Conservation (phyloP, 1,140 invertebrate species). For the Pogonomyrmex californicus region DNA sequence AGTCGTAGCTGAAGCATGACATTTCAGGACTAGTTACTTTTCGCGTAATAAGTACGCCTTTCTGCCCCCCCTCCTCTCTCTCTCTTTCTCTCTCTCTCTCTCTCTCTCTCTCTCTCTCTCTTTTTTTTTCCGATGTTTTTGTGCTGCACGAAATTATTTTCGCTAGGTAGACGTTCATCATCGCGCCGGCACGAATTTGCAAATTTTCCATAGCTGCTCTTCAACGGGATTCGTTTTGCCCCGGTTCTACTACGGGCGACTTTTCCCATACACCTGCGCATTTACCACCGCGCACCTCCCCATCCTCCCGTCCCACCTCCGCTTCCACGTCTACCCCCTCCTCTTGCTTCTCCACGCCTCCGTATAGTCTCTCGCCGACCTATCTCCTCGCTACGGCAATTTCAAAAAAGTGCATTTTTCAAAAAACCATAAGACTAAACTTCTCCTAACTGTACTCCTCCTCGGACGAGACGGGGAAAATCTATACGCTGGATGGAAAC, state of each 20-base stretch:
- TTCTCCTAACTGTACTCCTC: conserved; percentile 73
- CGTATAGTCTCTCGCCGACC: conserved; percentile 58
- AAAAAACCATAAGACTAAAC: conserved; percentile 72
- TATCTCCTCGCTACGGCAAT: conserved; percentile 63
- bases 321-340: conserved; percentile 18
- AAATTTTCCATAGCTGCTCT: conserved; percentile 72
- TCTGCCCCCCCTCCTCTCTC: no score
- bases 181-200: conserved; percentile 65
- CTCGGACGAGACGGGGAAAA: conserved; percentile 77
- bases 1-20: neutral
- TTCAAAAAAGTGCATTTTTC: conserved; percentile 77
- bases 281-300: conserved; percentile 52
- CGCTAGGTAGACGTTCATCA: conserved; percentile 63
- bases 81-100: no score
- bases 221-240: conserved; percentile 68
- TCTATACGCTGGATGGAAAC: conserved; percentile 77
- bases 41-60: conserved; percentile 31
- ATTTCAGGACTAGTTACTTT: conserved; percentile 27
- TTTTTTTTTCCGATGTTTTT: conserved; percentile 16
- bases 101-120: neutral
- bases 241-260: conserved; percentile 57
- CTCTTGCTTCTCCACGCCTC: conserved; percentile 37
- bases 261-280: conserved; percentile 74
- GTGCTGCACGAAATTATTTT: conserved; percentile 54
- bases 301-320: conserved; percentile 40